Percentiles rank a stretch among this genome's conserved stretches.
phyloP scores from a whole-genome alignment of 2,113 vertebrate genomes.

The Leptobrachium leishanense region DNA sequence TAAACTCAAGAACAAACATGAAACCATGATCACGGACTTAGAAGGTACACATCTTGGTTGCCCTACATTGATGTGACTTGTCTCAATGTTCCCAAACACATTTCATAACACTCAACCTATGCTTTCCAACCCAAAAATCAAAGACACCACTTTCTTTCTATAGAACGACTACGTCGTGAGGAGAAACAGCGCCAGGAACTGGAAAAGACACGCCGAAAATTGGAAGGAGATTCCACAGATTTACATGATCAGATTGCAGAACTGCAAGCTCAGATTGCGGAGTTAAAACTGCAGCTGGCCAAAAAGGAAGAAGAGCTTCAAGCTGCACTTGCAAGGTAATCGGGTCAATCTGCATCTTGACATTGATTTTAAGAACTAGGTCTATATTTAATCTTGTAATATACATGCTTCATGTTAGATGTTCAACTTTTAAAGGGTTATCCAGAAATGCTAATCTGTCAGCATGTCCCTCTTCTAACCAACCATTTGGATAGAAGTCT shows the following conservation, averaged over 20 bases:
- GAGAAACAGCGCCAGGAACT: conserved; percentile 93
- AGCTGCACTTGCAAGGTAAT: conserved; percentile 87
- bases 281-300: conserved; percentile 91
- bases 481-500: no score
- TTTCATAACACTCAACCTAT: no score
- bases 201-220: conserved; percentile 95
- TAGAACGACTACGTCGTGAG: conserved; percentile 90
- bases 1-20: conserved; percentile 96
- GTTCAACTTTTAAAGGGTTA: no score
- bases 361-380: no score
- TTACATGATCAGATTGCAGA: conserved; percentile 91
- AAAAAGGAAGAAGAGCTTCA: conserved; percentile 98
- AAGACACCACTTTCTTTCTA: not conserved
- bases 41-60: conserved; percentile 73
- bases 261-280: conserved; percentile 94
- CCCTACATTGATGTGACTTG: no score
- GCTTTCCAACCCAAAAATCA: no score
- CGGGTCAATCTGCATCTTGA: no score
- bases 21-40: conserved; percentile 96
- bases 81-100: no score
- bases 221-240: conserved; percentile 92
- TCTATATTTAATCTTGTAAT: no score
- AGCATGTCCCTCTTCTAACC: no score
- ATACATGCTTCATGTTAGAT: no score
- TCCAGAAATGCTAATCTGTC: no score